phyloP scores from a whole-genome alignment of 2,888 invertebrate genomes.

The Leptarthrus brevirostris region DNA sequence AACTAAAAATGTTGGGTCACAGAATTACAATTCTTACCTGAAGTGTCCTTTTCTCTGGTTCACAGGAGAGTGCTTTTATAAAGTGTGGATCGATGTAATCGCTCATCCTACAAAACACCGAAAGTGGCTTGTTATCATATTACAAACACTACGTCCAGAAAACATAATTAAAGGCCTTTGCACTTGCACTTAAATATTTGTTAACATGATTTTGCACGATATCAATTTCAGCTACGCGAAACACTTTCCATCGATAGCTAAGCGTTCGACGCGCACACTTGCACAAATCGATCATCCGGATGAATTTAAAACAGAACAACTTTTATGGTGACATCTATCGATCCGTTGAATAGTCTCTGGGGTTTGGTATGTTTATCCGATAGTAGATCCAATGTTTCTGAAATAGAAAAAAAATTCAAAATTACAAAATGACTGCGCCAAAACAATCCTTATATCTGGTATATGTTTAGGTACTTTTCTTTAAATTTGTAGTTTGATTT shows the following conservation, averaged over 20 bases:
- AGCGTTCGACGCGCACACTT: conserved; percentile 43
- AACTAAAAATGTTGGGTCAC: too few relatives aligned
- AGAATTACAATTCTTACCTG: conserved; percentile 63
- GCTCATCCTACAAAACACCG: conserved; percentile 62
- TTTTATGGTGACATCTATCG: not conserved
- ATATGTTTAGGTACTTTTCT: too few relatives aligned
- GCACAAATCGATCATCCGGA: conserved; percentile 41
- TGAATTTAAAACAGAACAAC: not conserved
- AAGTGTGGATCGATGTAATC: conserved; percentile 70
- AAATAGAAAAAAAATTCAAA: not conserved
- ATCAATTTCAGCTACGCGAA: not conserved
- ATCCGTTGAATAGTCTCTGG: not conserved
- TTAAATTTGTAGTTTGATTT: too few relatives aligned
- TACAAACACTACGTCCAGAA: not conserved
- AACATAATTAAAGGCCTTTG: not conserved
- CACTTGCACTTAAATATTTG: not conserved
- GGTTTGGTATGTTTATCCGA: not conserved
- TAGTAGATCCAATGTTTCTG: not conserved
- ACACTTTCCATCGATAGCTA: conserved; percentile 31
- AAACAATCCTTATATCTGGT: too few relatives aligned
- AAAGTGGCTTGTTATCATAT: not conserved
- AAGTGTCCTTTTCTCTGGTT: conserved; percentile 69
- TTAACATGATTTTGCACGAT: not conserved
- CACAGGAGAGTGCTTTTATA: conserved; percentile 69
- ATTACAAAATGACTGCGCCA: too few relatives aligned